These are phyloP conservation scores for Geodia barretti DNA, from an alignment of 37 sponge, comb jelly and placozoan species.

Conservation along the genomic window DNA sequence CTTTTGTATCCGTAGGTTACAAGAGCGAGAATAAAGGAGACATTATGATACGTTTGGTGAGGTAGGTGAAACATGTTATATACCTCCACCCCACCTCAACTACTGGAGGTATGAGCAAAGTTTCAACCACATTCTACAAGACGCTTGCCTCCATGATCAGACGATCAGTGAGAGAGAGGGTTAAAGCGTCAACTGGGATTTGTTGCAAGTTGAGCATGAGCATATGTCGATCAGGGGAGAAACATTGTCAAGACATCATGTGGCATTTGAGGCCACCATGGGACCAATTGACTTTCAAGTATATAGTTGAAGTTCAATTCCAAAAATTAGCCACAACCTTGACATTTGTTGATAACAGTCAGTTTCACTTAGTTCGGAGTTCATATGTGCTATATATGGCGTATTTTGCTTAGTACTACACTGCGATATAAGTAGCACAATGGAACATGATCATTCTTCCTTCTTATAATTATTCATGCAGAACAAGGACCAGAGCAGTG, in stretches of 20 bases:
- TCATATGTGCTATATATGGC: no score
- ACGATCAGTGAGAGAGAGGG: constrained; percentile 2
- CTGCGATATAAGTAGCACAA: neutral
- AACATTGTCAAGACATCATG: neutral
- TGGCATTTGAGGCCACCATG: neutral
- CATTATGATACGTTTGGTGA: neutral
- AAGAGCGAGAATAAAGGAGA: no score
- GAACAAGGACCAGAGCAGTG: neutral
- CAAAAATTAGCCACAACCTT: neutral
- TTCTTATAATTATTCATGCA: no score
- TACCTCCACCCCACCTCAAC: neutral
- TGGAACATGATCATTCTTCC: neutral
- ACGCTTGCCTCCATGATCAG: constrained; percentile 15
- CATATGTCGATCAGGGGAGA: neutral
- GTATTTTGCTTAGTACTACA: no score
- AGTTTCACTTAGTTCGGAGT: no score
- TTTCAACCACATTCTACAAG: neutral
- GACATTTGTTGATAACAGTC: no score
- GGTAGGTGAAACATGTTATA: neutral
- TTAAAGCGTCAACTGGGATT: neutral
- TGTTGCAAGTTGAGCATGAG: neutral
- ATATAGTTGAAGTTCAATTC: no score
- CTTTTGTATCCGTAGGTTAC: neutral
- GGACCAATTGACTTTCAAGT: no score
- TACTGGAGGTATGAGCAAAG: neutral